phyloP scores from a whole-genome alignment of 2,888 invertebrate genomes.

The Orthosia cruda region DNA sequence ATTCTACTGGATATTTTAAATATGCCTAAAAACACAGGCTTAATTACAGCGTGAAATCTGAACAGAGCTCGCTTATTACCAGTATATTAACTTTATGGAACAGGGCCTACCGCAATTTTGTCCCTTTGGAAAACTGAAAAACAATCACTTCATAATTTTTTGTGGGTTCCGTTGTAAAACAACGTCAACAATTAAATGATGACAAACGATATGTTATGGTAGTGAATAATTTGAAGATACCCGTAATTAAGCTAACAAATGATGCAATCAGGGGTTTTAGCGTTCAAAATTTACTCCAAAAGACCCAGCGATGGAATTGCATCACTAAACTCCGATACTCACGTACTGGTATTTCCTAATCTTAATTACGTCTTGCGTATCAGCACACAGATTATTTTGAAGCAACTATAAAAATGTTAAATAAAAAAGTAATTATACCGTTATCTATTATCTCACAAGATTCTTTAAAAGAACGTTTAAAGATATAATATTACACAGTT shows the following conservation, averaged over 20 bases:
- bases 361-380: constrained; percentile 10
- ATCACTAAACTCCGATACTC: neutral
- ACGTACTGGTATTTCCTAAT: constrained; percentile 6
- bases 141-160: neutral
- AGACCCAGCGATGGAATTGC: neutral
- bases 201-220: neutral
- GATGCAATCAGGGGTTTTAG: neutral
- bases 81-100: constrained; percentile 23
- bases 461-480: constrained; percentile 33
- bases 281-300: neutral
- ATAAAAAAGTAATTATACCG: constrained; percentile 20
- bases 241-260: neutral
- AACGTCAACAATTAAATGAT: neutral
- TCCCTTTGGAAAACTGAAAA: neutral
- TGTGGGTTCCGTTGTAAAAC: neutral
- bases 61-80: constrained; percentile 20
- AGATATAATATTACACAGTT: constrained; percentile 36
- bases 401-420: constrained; percentile 25
- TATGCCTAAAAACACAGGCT: too few relatives aligned
- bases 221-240: too few relatives aligned
- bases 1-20: too few relatives aligned
- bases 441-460: constrained; percentile 41
- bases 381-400: constrained; percentile 11
- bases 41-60: constrained; percentile 10
- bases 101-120: neutral